Conservation (phyloP, 1,140 invertebrate species). For the Drosophila kurseongensis region DNA sequence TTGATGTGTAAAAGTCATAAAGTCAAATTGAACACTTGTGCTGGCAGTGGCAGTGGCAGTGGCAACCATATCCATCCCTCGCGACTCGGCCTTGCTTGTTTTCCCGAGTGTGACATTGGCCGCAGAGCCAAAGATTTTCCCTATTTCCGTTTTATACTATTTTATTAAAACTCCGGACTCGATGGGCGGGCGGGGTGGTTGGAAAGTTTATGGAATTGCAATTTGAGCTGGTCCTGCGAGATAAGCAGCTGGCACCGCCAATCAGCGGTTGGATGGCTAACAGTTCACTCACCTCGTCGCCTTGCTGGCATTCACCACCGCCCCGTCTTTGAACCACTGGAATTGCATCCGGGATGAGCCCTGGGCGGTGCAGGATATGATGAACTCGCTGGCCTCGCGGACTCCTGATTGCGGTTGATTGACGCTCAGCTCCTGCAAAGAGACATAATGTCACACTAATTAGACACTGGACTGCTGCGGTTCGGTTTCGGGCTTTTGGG, state of each 20-base stretch:
- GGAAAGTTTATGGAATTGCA: conserved; percentile 7
- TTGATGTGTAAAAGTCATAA: conserved; percentile 84
- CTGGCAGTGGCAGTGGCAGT: conserved; percentile 2
- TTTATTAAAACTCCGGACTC: conserved; percentile 49
- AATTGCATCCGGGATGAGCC: conserved; percentile 90
- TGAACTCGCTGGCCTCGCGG: conserved; percentile 90
- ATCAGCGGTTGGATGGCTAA: neutral
- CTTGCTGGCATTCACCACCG: conserved; percentile 89
- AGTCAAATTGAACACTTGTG: conserved; percentile 84
- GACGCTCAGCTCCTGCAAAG: conserved; percentile 87
- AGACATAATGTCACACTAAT: conserved; percentile 69
- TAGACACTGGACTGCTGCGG: conserved; percentile 35
- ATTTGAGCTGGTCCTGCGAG: neutral
- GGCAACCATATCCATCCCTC: conserved; percentile 1
- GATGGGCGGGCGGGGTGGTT: neutral
- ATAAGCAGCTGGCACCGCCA: conserved; percentile 21
- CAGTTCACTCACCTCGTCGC: conserved; percentile 87
- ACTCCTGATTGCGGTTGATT: conserved; percentile 87
- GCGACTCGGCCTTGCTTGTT: conserved; percentile 1
- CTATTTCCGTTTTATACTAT: conserved; percentile 40
- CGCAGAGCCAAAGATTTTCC: conserved; percentile 5
- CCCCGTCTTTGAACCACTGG: conserved; percentile 92
- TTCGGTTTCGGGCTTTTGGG: neutral
- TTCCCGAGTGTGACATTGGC: conserved; percentile 36
- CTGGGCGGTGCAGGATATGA: conserved; percentile 90